Evolutionary conservation across 2,888 invertebrate species (phyloP).

Genomic region (Gonocerus acuteangulatus): DNA sequence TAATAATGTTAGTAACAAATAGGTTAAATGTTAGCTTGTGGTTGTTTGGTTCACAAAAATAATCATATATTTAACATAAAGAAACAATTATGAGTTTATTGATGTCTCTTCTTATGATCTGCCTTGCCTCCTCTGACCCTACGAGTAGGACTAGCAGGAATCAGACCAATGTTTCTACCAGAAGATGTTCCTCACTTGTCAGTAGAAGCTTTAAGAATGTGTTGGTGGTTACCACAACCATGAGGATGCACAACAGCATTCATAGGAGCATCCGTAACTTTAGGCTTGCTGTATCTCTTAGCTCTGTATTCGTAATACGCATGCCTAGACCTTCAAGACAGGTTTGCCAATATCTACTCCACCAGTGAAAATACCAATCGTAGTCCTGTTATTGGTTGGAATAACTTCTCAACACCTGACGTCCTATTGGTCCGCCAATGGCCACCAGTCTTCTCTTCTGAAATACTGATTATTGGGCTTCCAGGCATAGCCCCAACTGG

Average conservation of each 20-base stretch:
- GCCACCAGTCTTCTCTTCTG: constrained; percentile 99
- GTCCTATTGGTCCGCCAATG: constrained; percentile 94
- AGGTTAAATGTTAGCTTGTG: too few relatives aligned
- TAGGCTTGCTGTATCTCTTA: constrained; percentile 99
- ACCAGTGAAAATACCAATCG: constrained; percentile 99
- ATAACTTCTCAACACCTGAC: constrained; percentile 91
- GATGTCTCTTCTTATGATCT: constrained; percentile 70
- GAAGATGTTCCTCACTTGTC: constrained; percentile 97
- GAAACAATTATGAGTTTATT: constrained; percentile 44
- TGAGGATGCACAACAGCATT: constrained; percentile 99
- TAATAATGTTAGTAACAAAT: too few relatives aligned
- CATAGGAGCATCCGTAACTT: constrained; percentile 99
- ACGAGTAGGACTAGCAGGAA: constrained; percentile 99
- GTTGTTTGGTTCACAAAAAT: too few relatives aligned
- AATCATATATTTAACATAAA: constrained; percentile 23
- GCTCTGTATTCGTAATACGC: constrained; percentile 99
- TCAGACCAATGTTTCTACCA: constrained; percentile 99
- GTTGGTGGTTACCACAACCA: constrained; percentile 99
- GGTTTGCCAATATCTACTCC: constrained; percentile 99
- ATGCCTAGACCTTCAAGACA: constrained; percentile 95
- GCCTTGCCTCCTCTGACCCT: constrained; percentile 98
- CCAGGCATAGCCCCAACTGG: constrained; percentile 98
- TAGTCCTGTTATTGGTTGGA: constrained; percentile 97
- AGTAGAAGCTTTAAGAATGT: constrained; percentile 99
- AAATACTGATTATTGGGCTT: constrained; percentile 97